A percentile compares a stretch with the other conserved stretches of the same genome.
Conservation (phyloP, 2,797 vertebrate genomes). For the Rhinoraja longicauda region DNA sequence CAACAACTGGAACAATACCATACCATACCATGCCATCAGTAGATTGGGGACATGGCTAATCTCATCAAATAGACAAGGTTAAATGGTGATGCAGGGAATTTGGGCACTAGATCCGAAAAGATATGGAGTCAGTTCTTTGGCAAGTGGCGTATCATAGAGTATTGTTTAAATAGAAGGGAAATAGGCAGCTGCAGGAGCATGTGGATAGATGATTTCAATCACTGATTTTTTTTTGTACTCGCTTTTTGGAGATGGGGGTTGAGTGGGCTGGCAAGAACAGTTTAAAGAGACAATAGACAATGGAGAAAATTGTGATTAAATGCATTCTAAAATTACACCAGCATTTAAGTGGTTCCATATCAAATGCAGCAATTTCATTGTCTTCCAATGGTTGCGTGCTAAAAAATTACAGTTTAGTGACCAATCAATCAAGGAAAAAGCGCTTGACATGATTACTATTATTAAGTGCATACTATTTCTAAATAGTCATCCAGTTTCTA, state of each 20-base stretch:
- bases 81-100: not conserved
- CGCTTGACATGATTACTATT: slow-evolving; percentile 10
- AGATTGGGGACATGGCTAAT: not conserved
- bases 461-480: slow-evolving; percentile 7
- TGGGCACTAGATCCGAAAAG: not conserved
- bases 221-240: not conserved
- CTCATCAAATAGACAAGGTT: not conserved
- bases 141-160: not conserved
- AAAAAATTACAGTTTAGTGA: slow-evolving; percentile 4
- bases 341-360: not conserved
- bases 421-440: slow-evolving; percentile 12
- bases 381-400: not conserved
- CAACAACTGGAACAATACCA: too few relatives aligned
- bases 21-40: too few relatives aligned
- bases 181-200: not conserved
- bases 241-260: not conserved
- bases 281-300: not conserved
- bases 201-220: not conserved
- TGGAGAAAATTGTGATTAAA: not conserved
- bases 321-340: not conserved
- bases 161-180: not conserved
- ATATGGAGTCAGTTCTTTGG: not conserved
- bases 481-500: slow-evolving; percentile 15
- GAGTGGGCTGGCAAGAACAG: not conserved
- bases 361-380: slow-evolving; percentile 19